Base-by-base conservation (phyloP, 1,140 invertebrate species). In the Scaptomyza graminum region DNA sequence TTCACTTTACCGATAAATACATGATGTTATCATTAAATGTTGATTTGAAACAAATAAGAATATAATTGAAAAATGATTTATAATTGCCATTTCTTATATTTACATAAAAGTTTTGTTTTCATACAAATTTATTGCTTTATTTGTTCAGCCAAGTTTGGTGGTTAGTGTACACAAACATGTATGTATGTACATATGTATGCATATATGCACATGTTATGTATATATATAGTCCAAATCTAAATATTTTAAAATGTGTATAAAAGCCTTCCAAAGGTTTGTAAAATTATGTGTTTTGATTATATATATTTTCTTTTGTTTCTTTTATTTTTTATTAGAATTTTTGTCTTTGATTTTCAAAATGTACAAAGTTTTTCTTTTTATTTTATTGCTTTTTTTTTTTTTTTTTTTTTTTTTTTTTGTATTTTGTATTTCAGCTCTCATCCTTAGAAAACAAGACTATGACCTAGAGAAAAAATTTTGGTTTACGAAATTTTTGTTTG, bases 281-380 rank as follows among this genome's bases (percentile, higher is more conserved):
- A 55, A 51, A 62, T 50, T 51, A 50, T 47, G 44, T 22, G 49
- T 62, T 25, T 28, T 57, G 15, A 41, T 16, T 47, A 37, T 57
- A 39, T 6, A 34, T 69, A 41, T 18, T 50, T 34, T 62, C 9
- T 11, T 39, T n/a, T n/a, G n/a, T 56, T 49, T 41, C 7, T 49
- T 61, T 67, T 67, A 12, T 59, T 43, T 73, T 72, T 72, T 73
- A 67, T 73, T 73, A 61, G 55, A 67, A 55, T 67, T 67, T 72
- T 72, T 73, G 69, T 72, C 68, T 60, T 72, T 55, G 64, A 72
- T 72, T 67, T 72, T 72, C 69, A 72, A 67, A 72, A 67, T 72
- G 55, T 67, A 72, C 69, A 72, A 47, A 66, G 49, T 49, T 71
- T 28, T 59, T 47, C 9, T 49, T 41, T 18, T 6, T 43, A 18